phyloP scores from a whole-genome alignment of 92 coral and sea anemone genomes.

The Porites rus region DNA sequence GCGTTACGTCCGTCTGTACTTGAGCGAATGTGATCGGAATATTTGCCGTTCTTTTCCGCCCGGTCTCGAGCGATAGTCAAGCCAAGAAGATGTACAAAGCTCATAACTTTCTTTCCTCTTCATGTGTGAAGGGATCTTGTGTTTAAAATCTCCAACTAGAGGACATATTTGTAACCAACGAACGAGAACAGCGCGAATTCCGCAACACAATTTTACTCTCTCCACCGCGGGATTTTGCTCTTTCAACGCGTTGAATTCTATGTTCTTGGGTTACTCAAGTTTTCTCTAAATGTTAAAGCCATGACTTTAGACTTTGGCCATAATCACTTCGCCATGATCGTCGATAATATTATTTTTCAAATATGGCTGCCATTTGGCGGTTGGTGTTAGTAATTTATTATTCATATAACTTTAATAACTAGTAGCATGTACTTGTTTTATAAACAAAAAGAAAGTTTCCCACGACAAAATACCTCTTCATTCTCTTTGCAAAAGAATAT shows the following conservation, averaged over 20 bases:
- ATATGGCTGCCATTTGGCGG: slow-evolving; percentile 58
- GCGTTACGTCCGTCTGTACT: slow-evolving; percentile 36
- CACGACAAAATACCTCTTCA: neutral
- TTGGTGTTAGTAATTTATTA: slow-evolving; percentile 48
- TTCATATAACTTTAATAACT: slow-evolving; percentile 45
- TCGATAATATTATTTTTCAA: slow-evolving; percentile 5
- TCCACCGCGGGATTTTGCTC: neutral
- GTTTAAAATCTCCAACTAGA: neutral
- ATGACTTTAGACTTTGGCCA: neutral
- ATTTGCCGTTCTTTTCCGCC: slow-evolving; percentile 12
- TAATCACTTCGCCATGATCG: slow-evolving; percentile 25
- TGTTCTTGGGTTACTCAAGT: neutral
- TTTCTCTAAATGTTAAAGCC: slow-evolving; percentile 1
- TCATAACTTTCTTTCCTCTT: slow-evolving; percentile 63
- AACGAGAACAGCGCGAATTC: neutral
- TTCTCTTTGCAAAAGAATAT: neutral
- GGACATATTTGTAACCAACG: slow-evolving; percentile 14
- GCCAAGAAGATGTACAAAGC: slow-evolving; percentile 83
- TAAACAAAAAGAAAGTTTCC: neutral
- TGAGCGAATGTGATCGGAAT: neutral
- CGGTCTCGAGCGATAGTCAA: slow-evolving; percentile 77
- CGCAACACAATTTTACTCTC: neutral
- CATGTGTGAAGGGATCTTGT: slow-evolving; percentile 49
- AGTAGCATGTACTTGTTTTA: slow-evolving; percentile 60
- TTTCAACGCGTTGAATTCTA: neutral